phyloP scores from a whole-genome alignment of 2,113 vertebrate genomes.

The Sigmodon hispidus region DNA sequence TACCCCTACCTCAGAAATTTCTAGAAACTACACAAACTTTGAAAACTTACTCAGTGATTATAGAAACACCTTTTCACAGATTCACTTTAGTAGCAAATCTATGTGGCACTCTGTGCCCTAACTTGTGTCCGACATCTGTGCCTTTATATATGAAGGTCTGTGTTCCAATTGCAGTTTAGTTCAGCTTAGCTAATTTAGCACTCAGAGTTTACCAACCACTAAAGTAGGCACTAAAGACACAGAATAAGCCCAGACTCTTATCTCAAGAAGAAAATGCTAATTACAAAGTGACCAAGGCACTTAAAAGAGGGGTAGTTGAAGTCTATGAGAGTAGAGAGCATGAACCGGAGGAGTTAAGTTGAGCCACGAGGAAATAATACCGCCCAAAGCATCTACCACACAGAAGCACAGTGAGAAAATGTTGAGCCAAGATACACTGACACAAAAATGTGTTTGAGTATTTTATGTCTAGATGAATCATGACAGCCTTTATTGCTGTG shows the following conservation, averaged over 20 bases:
- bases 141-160: neutral
- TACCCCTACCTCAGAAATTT: neutral
- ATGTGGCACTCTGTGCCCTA: neutral
- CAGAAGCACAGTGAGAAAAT: neutral
- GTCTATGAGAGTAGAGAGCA: neutral
- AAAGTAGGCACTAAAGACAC: neutral
- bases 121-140: neutral
- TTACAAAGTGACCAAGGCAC: neutral
- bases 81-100: neutral
- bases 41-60: neutral
- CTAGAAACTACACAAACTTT: neutral
- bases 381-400: neutral
- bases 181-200: neutral
- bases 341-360: neutral
- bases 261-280: neutral
- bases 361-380: neutral
- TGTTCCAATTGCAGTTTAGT: neutral
- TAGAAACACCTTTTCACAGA: neutral
- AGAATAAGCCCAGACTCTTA: neutral
- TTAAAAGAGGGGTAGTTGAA: neutral
- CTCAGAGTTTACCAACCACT: neutral
- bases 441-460: neutral
- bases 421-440: neutral
- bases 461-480: neutral
- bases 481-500: neutral